Evolutionary conservation across 1,140 invertebrate genomes (phyloP), one percentile per base, ranked within the genome.

Genomic region (Antheraea mylitta): DNA sequence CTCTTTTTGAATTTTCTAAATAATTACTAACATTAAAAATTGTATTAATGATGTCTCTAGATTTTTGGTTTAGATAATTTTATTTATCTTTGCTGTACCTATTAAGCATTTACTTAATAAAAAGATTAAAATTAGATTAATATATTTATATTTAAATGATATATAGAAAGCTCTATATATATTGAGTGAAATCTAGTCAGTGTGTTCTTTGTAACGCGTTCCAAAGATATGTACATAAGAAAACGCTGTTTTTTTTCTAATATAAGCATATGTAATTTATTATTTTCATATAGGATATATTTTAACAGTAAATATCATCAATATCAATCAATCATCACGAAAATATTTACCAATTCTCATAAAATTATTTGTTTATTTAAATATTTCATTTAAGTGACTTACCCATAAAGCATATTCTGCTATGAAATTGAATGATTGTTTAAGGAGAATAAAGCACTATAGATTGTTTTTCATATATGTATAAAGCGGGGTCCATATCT

Each of bases 141-240:
- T 38, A 37, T 67, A 60, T 79, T 69, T 73, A 73, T 70, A 69
- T 75, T 80, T 74, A 75, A 70, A 78, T 30, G 11, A 58, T 65
- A 66, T 22, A 66, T 64, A 48, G 7, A 64, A 72, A 53, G 16
- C 7, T 53, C 10, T 53, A 53, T 53, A 78, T 72, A 72, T 83
- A 76, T 81, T 72, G 86, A 88, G 88, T 90, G 83, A 82, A 69
- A 80, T 86, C 89, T 91, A 91, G 89, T 91, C 89, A 91, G 87
- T 91, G 86, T 90, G 87, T 82, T 82, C 69, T 80, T 81, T 68
- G 86, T 58, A 87, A 91, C 83, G 88, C 88, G 88, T 90, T 90
- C 88, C 88, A 90, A 90, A 90, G 86, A 89, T 80, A 75, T 89
- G 86, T 90, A 89, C 36, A 90, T 87, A 81, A 75, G 42, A 72